These are phyloP conservation scores for Anolis sagrei DNA, from an alignment of 2,113 vertebrate species.

Conservation along the genomic window DNA sequence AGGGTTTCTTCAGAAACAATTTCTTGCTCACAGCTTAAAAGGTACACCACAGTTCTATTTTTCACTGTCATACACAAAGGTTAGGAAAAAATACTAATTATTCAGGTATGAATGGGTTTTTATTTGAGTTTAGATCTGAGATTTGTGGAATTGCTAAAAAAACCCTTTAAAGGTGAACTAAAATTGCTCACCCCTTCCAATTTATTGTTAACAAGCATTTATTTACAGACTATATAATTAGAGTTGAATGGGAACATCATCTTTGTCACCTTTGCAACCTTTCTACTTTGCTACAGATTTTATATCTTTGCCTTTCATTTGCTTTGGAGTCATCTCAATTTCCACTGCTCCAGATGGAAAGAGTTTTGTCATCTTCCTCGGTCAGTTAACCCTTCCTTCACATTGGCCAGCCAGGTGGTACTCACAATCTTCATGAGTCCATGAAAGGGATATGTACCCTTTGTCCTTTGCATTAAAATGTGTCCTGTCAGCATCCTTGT, in stretches of 20 bases:
- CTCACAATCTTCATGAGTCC: not conserved
- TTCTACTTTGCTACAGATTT: conserved; percentile 28
- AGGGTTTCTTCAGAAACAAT: too few species aligned
- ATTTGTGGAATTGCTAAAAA: not conserved
- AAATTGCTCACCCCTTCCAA: too few species aligned
- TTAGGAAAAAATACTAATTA: too few species aligned
- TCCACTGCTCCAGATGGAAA: conserved; percentile 4
- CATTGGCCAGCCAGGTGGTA: not conserved
- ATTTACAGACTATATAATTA: not conserved
- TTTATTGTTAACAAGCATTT: not conserved
- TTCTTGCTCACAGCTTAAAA: too few species aligned
- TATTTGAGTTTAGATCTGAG: too few species aligned
- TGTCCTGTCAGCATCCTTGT: conserved; percentile 4
- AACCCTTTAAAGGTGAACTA: too few species aligned
- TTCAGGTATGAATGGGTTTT: too few species aligned
- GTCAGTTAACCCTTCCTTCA: not conserved
- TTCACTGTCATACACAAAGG: too few species aligned
- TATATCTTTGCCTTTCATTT: conserved; percentile 1
- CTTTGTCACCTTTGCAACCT: conserved; percentile 11
- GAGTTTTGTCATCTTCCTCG: not conserved
- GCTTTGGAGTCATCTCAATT: not conserved
- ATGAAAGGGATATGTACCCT: fast-evolving
- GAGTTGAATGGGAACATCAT: not conserved
- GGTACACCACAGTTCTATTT: too few species aligned
- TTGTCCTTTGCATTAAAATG: not conserved